Base-by-base conservation (phyloP, 2,888 invertebrate species). In the Troglohyphantes excavatus region DNA sequence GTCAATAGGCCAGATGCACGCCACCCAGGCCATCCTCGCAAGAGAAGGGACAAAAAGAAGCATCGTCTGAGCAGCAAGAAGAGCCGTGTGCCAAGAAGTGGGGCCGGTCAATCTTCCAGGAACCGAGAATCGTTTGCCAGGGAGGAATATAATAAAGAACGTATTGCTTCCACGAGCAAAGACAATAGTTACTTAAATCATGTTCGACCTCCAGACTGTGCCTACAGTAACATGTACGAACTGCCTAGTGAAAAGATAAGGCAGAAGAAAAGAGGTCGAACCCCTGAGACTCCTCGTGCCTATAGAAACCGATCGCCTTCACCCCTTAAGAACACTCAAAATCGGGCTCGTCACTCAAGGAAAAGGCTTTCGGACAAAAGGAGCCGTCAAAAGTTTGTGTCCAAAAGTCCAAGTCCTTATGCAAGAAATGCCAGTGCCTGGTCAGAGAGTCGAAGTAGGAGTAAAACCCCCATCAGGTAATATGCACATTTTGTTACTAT, bases 221-320 rank as follows among this genome's bases (percentile, higher is more conserved):
- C 61, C 19, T 39, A 59, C 68, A 53, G 53, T 53, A 13, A 13
- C 17, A 53, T 5, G 9, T 53, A n/a, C 17, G 70, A 83, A 46
- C 19, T 63, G 53, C 46, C 67, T 11, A 76, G 46, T 82, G 82
- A 82, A 70, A 86, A 65, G 39, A 78, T 46, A n/a, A 70, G 76
- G 29, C 33, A 23, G 9, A 90, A 61, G 23, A 90, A 83, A 70
- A 87, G 91, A 27, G 87, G 83, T 27, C 82, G 90, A 43, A 90
- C 91, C 59, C 91, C 91, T 6, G 92, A 91, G 72, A 90, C 92
- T 23, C 91, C 91, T 19, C 86, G 91, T 75, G 92, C 92, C 33
- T 92, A 92, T 59, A 81, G 91, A 27, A 90, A 46, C 75, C 67
- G 91, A 23, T 82, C 85, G 21, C 90, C 89, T 53, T 83, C 90